A percentile compares a stretch with the other conserved stretches of the same genome.
These are phyloP conservation scores for Thamnophis sirtalis DNA, from an alignment of 2,113 vertebrate genomes.

Conservation along the genomic window DNA sequence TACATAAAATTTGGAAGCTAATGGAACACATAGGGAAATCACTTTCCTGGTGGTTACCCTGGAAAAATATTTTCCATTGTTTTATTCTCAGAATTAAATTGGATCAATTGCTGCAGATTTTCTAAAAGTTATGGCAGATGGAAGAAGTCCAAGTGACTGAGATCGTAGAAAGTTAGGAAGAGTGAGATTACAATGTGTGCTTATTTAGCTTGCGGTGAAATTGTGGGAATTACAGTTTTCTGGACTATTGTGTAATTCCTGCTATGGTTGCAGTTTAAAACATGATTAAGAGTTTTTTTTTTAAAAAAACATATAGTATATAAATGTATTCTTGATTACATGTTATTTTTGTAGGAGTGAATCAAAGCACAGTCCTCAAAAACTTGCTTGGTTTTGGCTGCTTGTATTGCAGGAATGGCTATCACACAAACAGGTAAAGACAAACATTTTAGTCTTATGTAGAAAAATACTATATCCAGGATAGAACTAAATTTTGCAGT, in stretches of 20 bases:
- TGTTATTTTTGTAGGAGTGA: constrained; percentile 59
- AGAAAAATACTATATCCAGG: background rate
- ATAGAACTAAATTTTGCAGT: background rate
- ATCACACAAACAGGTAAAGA: constrained; percentile 74
- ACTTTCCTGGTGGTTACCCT: background rate
- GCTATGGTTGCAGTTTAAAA: background rate
- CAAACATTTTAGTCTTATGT: background rate
- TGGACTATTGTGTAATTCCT: background rate
- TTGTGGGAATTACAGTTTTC: background rate
- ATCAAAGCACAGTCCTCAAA: constrained; percentile 80
- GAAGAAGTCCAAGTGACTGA: background rate
- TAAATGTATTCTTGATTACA: background rate
- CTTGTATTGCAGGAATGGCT: constrained; percentile 84
- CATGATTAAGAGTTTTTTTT: background rate
- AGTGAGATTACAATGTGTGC: background rate
- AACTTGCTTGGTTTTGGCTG: constrained; percentile 90
- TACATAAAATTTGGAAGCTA: background rate
- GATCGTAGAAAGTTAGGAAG: background rate
- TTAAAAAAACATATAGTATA: background rate
- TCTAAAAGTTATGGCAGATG: background rate
- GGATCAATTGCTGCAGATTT: background rate
- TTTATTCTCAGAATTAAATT: background rate
- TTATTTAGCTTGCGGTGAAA: background rate
- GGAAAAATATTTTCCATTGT: background rate
- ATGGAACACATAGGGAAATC: background rate